Evolutionary conservation across 1,140 invertebrate species (phyloP), one percentile per base, ranked within the genome.

Genomic region (Drosophila nebulosa): DNA sequence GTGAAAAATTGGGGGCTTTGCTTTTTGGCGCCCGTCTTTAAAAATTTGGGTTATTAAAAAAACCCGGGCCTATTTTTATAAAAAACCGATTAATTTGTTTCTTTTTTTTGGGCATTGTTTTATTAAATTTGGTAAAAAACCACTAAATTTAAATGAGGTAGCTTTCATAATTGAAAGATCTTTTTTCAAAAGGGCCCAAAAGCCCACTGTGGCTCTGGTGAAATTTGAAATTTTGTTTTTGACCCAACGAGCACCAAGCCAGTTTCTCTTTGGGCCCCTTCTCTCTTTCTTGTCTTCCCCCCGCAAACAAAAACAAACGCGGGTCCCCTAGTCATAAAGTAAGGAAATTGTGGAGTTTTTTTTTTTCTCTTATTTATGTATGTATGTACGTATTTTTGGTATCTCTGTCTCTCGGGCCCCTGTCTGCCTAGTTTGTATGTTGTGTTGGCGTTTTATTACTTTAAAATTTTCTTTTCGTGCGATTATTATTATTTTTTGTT

Each of bases 361-460:
- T 22, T 46, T 69, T 64, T 10, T 12, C 36, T 55, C 21, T 16
- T 12, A 39, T 69, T 50, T 35, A 39, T 57, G 65, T 63, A 46
- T 21, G 32, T n/a, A 22, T 18, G 26, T 27, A 36, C 30, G 3
- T 39, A 21, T 18, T 18, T 62, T 6, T 42, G 4, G n/a, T n/a
- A n/a, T 50, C 18, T 61, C 21, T n/a, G 65, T 18, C 24, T 30
- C 22, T 24, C 3, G 18, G 24, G n/a, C n/a, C n/a, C 22, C 18
- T 24, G 2, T 39, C 18, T 21, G 22, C n/a, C n/a, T n/a, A n/a
- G n/a, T n/a, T n/a, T n/a, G n/a, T n/a, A 3, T 42, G 0, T 42
- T 61, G 35, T 59, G 36, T 58, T 14, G 58, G 59, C 74, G 76
- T 72, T 63, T 80, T 79, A 72, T 83, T 72, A 79, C 62, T 57